Conservation (phyloP, 2,888 invertebrate species). For the Clanis bilineata region DNA sequence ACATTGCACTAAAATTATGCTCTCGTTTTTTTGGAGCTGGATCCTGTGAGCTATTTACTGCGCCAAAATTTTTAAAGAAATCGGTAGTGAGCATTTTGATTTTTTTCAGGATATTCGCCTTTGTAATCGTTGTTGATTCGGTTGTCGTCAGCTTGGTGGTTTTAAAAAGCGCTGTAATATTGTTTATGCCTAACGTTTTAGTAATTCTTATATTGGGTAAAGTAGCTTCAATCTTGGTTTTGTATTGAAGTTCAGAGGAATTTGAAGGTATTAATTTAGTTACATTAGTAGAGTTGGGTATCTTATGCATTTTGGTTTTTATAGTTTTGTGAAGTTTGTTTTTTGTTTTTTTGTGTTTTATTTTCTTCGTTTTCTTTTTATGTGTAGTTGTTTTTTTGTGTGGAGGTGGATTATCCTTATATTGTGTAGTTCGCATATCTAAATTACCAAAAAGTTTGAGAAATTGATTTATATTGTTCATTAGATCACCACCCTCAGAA, state of each 20-base stretch:
- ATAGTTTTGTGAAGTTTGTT: conserved; percentile 17
- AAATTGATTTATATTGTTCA: neutral
- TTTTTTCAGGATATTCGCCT: neutral
- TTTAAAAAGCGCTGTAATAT: neutral
- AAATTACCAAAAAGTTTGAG: neutral
- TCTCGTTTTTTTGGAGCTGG: too few relatives aligned
- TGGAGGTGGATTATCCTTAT: neutral
- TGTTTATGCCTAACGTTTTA: neutral
- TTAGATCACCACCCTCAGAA: neutral
- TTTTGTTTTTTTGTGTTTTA: conserved; percentile 17
- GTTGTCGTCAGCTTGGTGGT: neutral
- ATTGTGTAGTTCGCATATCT: neutral
- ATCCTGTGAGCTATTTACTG: neutral
- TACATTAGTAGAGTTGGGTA: neutral
- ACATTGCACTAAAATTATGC: neutral
- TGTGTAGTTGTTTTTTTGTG: neutral
- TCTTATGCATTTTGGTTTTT: neutral
- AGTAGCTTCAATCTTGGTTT: neutral
- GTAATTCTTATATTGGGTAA: neutral
- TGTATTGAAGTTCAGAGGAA: neutral
- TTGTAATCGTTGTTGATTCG: conserved; percentile 4
- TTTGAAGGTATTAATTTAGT: neutral
- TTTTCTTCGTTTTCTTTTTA: neutral
- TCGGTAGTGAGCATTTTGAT: neutral
- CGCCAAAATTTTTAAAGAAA: neutral